phyloP scores from a whole-genome alignment of 2,113 vertebrate genomes.

The Oxygymnocypris stewartii region DNA sequence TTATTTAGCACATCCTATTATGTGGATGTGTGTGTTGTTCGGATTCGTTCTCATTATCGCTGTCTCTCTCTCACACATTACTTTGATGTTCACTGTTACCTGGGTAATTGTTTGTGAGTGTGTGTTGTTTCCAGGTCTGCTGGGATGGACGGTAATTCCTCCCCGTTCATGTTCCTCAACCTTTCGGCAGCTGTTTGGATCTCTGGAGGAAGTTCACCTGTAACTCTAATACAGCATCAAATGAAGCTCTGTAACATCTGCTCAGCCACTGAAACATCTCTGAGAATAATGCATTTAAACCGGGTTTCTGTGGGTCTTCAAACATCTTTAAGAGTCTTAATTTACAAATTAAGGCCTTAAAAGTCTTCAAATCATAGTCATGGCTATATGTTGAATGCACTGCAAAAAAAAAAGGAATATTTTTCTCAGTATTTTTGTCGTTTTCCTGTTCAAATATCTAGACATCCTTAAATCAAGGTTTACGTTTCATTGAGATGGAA shows the following conservation, averaged over 20 bases:
- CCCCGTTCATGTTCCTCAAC: slow-evolving; percentile 75
- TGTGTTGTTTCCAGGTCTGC: background rate
- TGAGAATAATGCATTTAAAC: background rate
- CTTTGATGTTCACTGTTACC: background rate
- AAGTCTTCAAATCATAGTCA: background rate
- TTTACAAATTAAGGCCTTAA: background rate
- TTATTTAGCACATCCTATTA: slow-evolving; percentile 11
- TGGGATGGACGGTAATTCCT: slow-evolving; percentile 24
- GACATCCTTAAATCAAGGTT: too few relatives aligned
- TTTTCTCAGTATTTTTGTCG: background rate
- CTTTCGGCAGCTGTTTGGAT: slow-evolving; percentile 73
- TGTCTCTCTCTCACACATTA: background rate
- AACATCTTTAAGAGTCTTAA: too few relatives aligned
- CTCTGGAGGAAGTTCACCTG: slow-evolving; percentile 76
- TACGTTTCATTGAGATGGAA: too few relatives aligned
- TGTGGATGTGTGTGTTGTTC: slow-evolving; percentile 19
- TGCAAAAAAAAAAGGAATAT: too few relatives aligned
- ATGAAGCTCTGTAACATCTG: slow-evolving; percentile 4
- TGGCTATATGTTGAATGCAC: too few relatives aligned
- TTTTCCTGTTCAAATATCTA: too few relatives aligned
- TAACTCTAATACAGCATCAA: slow-evolving; percentile 45
- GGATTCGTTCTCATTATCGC: background rate
- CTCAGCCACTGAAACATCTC: background rate
- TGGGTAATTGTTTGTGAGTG: background rate
- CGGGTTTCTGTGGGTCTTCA: background rate